Evolutionary conservation across 2,113 vertebrate species (phyloP), one percentile per base, ranked within the genome.

Genomic region (Cervus canadensis): DNA sequence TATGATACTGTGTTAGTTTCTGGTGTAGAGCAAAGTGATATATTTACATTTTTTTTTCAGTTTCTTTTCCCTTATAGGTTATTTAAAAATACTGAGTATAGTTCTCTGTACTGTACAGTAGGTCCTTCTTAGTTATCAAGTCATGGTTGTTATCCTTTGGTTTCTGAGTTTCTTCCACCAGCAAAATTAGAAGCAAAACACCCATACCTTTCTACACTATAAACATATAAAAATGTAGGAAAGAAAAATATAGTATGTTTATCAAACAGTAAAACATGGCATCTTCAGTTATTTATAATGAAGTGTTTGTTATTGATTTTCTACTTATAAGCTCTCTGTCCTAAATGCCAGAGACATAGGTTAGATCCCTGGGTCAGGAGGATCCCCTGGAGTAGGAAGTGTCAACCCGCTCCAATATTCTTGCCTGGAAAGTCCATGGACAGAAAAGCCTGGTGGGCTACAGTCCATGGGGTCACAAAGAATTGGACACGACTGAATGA

Each of bases 81-180:
- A 81, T 52, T 81, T 21, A 7, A 50, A 50, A 52, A 50, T 81
- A 52, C 3, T 52, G 78, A 81, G 30, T 52, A n/a, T 81, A 81
- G 48, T 52, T 81, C 78, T 81, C 45, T 52, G 28, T 81, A 50
- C 48, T 52, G 12, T 81, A 52, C 28, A 52, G 17, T 81, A 81
- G 9, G 48, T 81, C 48, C 48, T 81, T 81, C 16, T 81, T 52
- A 81, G 45, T 81, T 81, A 81, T 3, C 48, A 97, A 97, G 91
- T 13, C 71, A 92, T 96, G 93, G 71, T 78, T 89, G 96, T 89
- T 92, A 87, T 57, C 86, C 84, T 98, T 98, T 97, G 96, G 25
- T 78, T 78, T 97, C 59, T 95, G 43, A 7, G 67, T 98, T 94
- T 95, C 91, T 97, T 92, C 40, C 33, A 85, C 40, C 56, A 96